Percentiles rank a stretch among this genome's conserved stretches.
phyloP scores from a whole-genome alignment of 2,888 invertebrate genomes.

The Xanthostigma xanthostigma region DNA sequence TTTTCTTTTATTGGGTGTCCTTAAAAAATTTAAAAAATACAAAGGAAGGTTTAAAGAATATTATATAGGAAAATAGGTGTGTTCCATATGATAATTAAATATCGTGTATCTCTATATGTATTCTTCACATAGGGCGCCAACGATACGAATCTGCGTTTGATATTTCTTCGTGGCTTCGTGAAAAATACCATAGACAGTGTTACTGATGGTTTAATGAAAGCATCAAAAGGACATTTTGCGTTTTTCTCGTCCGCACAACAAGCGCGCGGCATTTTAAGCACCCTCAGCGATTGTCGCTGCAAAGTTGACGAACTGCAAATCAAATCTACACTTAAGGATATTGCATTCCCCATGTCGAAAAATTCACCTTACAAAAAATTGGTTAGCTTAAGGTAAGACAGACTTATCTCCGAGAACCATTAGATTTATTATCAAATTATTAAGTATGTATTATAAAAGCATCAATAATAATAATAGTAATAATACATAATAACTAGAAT shows the following conservation, averaged over 20 bases:
- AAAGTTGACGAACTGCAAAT: neutral
- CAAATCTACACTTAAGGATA: neutral
- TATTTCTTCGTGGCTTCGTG: constrained; percentile 1
- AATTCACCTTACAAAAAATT: constrained; percentile 2
- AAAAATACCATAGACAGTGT: neutral
- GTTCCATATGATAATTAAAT: too few species aligned
- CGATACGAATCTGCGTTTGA: neutral
- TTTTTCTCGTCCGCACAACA: neutral
- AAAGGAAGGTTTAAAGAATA: too few species aligned
- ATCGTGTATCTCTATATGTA: too few species aligned
- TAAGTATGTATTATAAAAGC: too few species aligned
- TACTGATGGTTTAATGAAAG: neutral
- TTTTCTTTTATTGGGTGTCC: too few species aligned
- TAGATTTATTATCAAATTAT: too few species aligned
- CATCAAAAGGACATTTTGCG: neutral
- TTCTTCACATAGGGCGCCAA: neutral
- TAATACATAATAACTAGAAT: too few species aligned
- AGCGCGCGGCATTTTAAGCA: neutral
- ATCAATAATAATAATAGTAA: too few species aligned
- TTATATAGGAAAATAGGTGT: too few species aligned
- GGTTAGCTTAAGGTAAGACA: constrained; percentile 1
- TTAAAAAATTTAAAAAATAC: too few species aligned
- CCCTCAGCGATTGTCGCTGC: neutral
- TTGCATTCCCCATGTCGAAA: neutral
- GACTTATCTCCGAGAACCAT: neutral